Percentiles rank a stretch among this genome's conserved stretches.
Conservation (phyloP, 2,888 invertebrate genomes). For the Gryllus longicercus region DNA sequence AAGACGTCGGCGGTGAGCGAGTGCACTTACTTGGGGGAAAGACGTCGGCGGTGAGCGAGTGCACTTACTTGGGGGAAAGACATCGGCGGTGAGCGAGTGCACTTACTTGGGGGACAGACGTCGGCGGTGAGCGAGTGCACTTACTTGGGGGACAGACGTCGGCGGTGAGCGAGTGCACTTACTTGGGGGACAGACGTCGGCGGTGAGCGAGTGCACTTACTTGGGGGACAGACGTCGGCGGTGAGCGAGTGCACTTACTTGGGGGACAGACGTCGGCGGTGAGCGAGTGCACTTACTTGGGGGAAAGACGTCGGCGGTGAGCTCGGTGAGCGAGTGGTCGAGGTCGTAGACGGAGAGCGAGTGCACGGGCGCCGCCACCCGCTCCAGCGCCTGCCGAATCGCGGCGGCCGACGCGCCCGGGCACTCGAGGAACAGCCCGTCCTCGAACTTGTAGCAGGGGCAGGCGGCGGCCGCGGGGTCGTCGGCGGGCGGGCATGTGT, state of each 20-base stretch:
- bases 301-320: neutral
- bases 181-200: too few species aligned
- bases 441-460: conserved; percentile 89
- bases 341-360: conserved; percentile 86
- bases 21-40: too few species aligned
- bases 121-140: too few species aligned
- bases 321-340: conserved; percentile 58
- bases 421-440: conserved; percentile 85
- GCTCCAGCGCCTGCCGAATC: conserved; percentile 65
- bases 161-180: neutral
- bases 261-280: too few species aligned
- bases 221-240: too few species aligned
- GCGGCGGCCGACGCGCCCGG: conserved; percentile 75
- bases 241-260: too few species aligned
- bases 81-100: too few species aligned
- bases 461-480: conserved; percentile 59
- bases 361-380: conserved; percentile 57
- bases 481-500: neutral
- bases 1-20: too few species aligned
- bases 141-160: neutral
- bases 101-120: too few species aligned
- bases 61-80: too few species aligned
- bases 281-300: too few species aligned
- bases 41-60: too few species aligned
- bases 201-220: conserved; percentile 58